Conservation (phyloP, 2,888 invertebrate genomes). For the Maniola hyperantus region DNA sequence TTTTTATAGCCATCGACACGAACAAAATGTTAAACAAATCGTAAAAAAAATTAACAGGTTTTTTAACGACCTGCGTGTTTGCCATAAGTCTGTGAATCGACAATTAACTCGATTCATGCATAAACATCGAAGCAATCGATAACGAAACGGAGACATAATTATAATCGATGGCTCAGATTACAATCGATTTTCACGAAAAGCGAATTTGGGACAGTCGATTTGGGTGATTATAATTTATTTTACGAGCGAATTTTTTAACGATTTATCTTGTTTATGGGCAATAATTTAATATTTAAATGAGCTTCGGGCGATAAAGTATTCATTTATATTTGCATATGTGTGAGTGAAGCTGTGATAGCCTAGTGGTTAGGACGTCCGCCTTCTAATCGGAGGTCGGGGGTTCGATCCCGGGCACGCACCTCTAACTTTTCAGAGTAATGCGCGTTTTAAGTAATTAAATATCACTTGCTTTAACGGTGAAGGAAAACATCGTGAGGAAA, state of each 20-base stretch:
- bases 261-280: constrained; percentile 44
- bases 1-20: constrained; percentile 31
- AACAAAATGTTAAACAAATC: constrained; percentile 38
- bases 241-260: constrained; percentile 37
- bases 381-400: too few species aligned
- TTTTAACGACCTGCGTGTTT: constrained; percentile 26
- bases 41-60: constrained; percentile 37
- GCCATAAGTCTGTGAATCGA: constrained; percentile 33
- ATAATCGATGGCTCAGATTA: constrained; percentile 45
- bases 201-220: constrained; percentile 28
- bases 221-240: constrained; percentile 40
- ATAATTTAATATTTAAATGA: constrained; percentile 42
- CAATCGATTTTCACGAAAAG: constrained; percentile 24
- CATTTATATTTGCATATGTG: constrained; percentile 23
- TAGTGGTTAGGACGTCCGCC: too few species aligned
- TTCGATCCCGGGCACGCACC: too few species aligned
- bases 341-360: too few species aligned
- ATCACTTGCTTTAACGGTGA: too few species aligned
- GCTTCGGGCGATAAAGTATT: constrained; percentile 33
- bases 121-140: constrained; percentile 43
- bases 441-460: too few species aligned
- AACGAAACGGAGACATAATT: constrained; percentile 41
- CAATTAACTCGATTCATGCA: constrained; percentile 45
- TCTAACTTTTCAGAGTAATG: too few species aligned
- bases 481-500: too few species aligned